Conservation (phyloP, 2,888 invertebrate genomes). For the Brenthis ino region DNA sequence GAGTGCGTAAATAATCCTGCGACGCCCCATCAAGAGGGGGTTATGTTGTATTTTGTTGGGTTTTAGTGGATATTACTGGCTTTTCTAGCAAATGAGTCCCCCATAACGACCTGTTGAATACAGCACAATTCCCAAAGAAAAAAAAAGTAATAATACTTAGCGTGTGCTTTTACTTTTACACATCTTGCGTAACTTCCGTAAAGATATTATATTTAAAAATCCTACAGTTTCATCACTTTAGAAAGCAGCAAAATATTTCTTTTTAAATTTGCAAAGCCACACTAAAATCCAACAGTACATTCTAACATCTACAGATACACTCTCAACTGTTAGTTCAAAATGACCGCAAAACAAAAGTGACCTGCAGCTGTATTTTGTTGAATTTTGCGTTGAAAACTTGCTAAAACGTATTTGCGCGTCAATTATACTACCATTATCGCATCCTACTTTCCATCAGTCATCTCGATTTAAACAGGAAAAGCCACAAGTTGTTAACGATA, state of each 20-base stretch:
- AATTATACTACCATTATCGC: conserved; percentile 60
- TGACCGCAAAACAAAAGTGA: conserved; percentile 44
- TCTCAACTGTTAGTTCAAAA: conserved; percentile 1
- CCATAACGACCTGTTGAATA: no score
- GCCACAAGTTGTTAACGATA: conserved; percentile 35
- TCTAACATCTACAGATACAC: background rate
- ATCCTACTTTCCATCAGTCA: conserved; percentile 59
- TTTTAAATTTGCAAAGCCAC: background rate
- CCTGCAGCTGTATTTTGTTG: no score
- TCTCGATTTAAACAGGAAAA: conserved; percentile 30
- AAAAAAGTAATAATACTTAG: background rate
- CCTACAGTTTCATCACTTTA: background rate
- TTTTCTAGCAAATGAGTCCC: no score
- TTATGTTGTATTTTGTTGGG: no score
- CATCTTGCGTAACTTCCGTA: background rate
- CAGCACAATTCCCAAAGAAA: no score
- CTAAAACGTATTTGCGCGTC: conserved; percentile 59
- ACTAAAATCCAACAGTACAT: conserved; percentile 7
- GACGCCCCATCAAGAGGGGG: no score
- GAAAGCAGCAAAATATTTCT: conserved; percentile 11
- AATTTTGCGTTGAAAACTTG: conserved; percentile 56
- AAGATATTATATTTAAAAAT: background rate
- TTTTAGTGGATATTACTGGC: no score
- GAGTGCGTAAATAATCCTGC: no score
- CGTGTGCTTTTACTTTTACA: conserved; percentile 9